These are phyloP conservation scores for Odontomachus brunneus DNA, from an alignment of 1,140 invertebrate species.

Conservation along the genomic window DNA sequence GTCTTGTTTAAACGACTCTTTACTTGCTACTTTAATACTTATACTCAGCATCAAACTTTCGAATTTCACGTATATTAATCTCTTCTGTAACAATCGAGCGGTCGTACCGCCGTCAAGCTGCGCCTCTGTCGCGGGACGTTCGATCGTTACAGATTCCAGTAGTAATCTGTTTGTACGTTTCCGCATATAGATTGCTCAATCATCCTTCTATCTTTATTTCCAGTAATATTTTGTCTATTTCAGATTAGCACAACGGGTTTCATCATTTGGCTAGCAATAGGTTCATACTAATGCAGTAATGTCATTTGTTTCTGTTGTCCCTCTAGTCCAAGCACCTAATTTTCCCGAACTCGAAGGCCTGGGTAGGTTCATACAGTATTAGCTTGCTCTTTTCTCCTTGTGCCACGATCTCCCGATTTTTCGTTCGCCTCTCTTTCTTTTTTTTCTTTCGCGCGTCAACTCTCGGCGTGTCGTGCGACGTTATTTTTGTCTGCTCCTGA, in stretches of 20 bases:
- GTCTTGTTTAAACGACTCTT: slow-evolving; percentile 24
- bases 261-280: slow-evolving; percentile 70
- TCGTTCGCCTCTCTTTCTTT: slow-evolving; percentile 53
- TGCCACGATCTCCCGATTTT: slow-evolving; percentile 24
- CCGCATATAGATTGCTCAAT: slow-evolving; percentile 42
- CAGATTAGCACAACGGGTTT: slow-evolving; percentile 71
- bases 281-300: slow-evolving; percentile 83
- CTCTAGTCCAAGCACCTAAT: slow-evolving; percentile 90
- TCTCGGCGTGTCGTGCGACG: not conserved
- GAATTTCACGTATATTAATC: slow-evolving; percentile 29
- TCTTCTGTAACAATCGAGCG: slow-evolving; percentile 33
- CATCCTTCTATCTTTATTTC: slow-evolving; percentile 35
- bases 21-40: slow-evolving; percentile 16
- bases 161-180: slow-evolving; percentile 37
- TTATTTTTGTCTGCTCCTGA: slow-evolving; percentile 41
- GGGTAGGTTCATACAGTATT: slow-evolving; percentile 88
- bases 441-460: slow-evolving; percentile 42
- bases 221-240: slow-evolving; percentile 52
- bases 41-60: slow-evolving; percentile 18
- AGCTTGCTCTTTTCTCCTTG: slow-evolving; percentile 77
- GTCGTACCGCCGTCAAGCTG: not conserved
- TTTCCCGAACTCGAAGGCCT: slow-evolving; percentile 89
- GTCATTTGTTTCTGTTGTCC: slow-evolving; percentile 85
- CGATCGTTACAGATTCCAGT: slow-evolving; percentile 30
- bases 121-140: not conserved